Evolutionary conservation across 2,113 vertebrate species (phyloP), one percentile per base, ranked within the genome.

Genomic region (Sarotherodon lohbergeri): DNA sequence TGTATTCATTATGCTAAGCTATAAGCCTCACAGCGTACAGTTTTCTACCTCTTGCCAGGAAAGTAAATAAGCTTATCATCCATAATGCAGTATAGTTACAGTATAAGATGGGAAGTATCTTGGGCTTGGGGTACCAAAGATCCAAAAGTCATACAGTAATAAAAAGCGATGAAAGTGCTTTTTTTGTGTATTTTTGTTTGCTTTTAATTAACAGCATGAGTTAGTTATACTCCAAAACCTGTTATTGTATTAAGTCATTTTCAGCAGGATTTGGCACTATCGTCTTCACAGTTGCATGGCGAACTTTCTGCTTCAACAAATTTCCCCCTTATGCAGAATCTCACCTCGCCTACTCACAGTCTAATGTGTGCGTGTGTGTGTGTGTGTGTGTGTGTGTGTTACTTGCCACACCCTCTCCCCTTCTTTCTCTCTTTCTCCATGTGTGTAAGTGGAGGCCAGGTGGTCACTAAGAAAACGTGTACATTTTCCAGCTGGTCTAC

Each of bases 401-500:
- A 19, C 43, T 3, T 73, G 66, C 86, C 89, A 81, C 84, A 78
- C 82, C 88, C 84, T 80, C 36, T 55, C 83, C 46, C n/a, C 50
- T 52, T 63, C 56, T 32, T 80, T 54, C 50, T 80, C 50, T 54
- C 29, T 5, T 55, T 54, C 16, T 27, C 13, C 56, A 73, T 16
- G 85, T 83, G 56, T 55, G 66, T 89, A 76, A 39, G 73, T 13
- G 73, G 27, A 78, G 73, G 27, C 73, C 46, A 78, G 78, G 80
- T 81, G 81, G 81, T 83, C 36, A 50, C 9, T 39, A 50, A 76
- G 43, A 50, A 88, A 86, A 78, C 2, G 2, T 50, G 6, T 46
- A 32, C 50, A 63, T 82, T 88, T 90, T 78, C 71, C 73, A 90
- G 78, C 82, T 89, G 85, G 81, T 83, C 61, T 88, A 73, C 29